Evolutionary conservation across 2,797 vertebrate species (phyloP), one percentile per base, ranked within the genome.

Genomic region (Sebastes minor): DNA sequence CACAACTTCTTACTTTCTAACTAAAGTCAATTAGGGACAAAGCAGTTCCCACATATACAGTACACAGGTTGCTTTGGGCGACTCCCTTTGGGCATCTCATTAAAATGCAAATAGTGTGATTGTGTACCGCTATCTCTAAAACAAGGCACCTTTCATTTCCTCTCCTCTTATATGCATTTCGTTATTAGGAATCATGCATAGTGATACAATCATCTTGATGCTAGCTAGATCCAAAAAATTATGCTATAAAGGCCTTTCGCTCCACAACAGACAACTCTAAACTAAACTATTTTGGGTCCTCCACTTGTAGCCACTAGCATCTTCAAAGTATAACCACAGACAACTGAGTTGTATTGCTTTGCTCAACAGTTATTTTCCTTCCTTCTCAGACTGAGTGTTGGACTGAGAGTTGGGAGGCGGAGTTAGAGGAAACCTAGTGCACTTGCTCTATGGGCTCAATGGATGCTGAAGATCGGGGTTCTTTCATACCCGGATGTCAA

Each of bases 71-170:
- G 25, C 74, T 35, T 13, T 8, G 53, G 68, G 84, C 74, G 42
- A 68, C 64, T 74, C 72, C 74, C 84, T 27, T 30, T 73, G 61
- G 77, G 68, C 82, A 27, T 52, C 85, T 79, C 68, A 88, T 90
- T 85, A 88, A 80, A 85, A 91, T 87, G 82, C 80, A 83, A 85
- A 91, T 25, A 30, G 62, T 63, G 68, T 57, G 81, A 85, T 82
- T 86, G 88, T 82, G 73, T 73, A 71, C 67, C 0, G 4, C 80
- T 59, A 66, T 82, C 71, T 81, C 80, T 42, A 76, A 77, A 2
- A 33, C 38, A 67, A 30, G 32, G 13, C 46, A 14, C 22, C 22
- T 1, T 64, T 18, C 76, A 4, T 81, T 65, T 46, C 28, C 33
- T 27, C 1, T 13, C 27, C 13, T 22, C 42, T 52, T 0, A 12